Base-by-base conservation (phyloP, 2,888 invertebrate genomes). In the Orthosia gracilis region DNA sequence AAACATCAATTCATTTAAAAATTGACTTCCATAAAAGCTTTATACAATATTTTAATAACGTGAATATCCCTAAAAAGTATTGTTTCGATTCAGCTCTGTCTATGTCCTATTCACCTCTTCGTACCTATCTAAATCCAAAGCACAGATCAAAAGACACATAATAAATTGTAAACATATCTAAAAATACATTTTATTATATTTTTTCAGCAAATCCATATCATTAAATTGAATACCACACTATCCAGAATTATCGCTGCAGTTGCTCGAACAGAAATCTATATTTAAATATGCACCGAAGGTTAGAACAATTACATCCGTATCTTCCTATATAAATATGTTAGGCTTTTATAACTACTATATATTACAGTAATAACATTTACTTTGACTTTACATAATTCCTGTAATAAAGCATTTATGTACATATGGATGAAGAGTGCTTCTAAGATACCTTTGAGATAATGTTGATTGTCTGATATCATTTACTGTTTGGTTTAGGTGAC, bases 401-500 rank as follows among this genome's bases (percentile, higher is more conserved):
- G 40, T 61, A 26, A 61, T 54, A 26, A 54, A 47, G 13, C 21
- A 26, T 50, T 73, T 63, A n/a, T 66, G 3, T 31, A 26, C 0
- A 21, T 13, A 69, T 9, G 17, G 11, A 45, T 64, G 11, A 52
- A 62, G 23, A 31, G n/a, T 40, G 54, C 40, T 70, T 58, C 21
- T 54, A 47, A 18, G 23, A 40, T 21, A 23, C 9, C 45, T 64
- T 59, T 61, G 40, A 50, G 26, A 23, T 68, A 57, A 55, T 61
- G 66, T 75, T 61, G 49, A 55, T 23, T n/a, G n/a, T 75, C 18
- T 61, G 18, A 67, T 59, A 17, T 17, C 58, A 21, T 12, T 26
- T 23, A 50, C 31, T 49, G 54, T 66, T 75, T 61, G 12, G 21
- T 66, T 55, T 21, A 45, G 26, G 76, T 75, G 75, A 67, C 54